Evolutionary conservation across 1,140 invertebrate species (phyloP), one percentile per base, ranked within the genome.

Genomic region (Cyphomyrmex costatus): DNA sequence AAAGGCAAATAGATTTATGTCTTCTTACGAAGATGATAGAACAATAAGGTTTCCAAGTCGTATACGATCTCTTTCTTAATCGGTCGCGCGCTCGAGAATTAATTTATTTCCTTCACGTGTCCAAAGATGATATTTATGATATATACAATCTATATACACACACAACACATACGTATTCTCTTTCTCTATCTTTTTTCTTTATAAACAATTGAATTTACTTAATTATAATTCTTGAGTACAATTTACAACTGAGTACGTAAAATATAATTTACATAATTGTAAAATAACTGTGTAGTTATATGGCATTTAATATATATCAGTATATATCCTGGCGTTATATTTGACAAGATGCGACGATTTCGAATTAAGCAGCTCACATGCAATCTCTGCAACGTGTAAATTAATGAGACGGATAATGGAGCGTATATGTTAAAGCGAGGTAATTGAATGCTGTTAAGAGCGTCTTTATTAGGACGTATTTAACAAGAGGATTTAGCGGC

Each of bases 1-100:
- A 86, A 85, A 88, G 86, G 88, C 86, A 88, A 90, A 90, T 86
- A 88, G 90, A 92, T 92, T 91, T 91, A 90, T 79, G 88, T 91
- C 92, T 91, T 79, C 90, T 93, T 89, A 90, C 86, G 76, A 87
- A 79, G 86, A 78, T 90, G 88, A 93, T 88, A 56, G 68, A 92
- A 91, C 70, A 90, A 87, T 93, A 92, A 93, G 92, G 92, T 93
- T 93, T 93, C 92, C 79, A 42, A 8, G 83, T 80, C 87, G 80
- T 42, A 42, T 85, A 46, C 77, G 65, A 85, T 86, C 79, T 89
- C 58, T 91, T 88, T 88, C 85, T 85, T 80, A 27, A 88, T 90
- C 71, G 74, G 53, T n/a, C 24, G 2, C 1, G 8, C 2, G 58
- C 58, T 49, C 49, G 42, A 74, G 79, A 90, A 79, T 89, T 80